These are phyloP conservation scores for Campoletis sonorensis DNA, from an alignment of 1,140 invertebrate species.

Conservation along the genomic window DNA sequence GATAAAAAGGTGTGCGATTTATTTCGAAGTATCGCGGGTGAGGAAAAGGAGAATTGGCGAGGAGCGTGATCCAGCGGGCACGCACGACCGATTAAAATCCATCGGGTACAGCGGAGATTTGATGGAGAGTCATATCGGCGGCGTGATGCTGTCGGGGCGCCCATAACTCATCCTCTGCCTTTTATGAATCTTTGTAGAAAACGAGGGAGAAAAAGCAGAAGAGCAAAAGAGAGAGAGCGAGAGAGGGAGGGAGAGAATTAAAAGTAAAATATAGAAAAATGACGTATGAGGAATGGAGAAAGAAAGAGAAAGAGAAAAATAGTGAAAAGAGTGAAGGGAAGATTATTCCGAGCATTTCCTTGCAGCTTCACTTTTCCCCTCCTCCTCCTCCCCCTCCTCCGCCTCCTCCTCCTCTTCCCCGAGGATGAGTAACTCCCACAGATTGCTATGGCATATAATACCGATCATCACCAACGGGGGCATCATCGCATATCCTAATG, in stretches of 20 bases:
- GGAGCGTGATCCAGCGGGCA: slow-evolving; percentile 49
- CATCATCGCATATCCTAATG: slow-evolving; percentile 60
- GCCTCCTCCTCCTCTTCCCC: too few species aligned
- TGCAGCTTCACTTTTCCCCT: slow-evolving; percentile 34
- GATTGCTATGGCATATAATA: slow-evolving; percentile 15
- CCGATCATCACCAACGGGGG: slow-evolving; percentile 48
- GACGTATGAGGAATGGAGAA: background rate
- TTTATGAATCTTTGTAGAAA: slow-evolving; percentile 43
- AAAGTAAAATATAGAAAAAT: slow-evolving; percentile 1
- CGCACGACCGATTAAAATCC: slow-evolving; percentile 70
- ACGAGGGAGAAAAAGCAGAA: slow-evolving; percentile 32
- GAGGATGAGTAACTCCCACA: slow-evolving; percentile 53
- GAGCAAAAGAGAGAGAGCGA: too few species aligned
- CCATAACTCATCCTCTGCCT: slow-evolving; percentile 44
- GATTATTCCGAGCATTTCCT: slow-evolving; percentile 49
- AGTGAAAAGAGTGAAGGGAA: slow-evolving; percentile 59
- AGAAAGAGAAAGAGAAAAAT: background rate
- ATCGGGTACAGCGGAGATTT: slow-evolving; percentile 36
- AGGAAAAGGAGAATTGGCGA: slow-evolving; percentile 14
- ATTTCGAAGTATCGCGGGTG: background rate
- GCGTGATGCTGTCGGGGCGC: slow-evolving; percentile 38
- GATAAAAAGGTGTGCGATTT: background rate
- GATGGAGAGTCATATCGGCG: slow-evolving; percentile 58
- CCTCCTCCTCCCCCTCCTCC: slow-evolving; percentile 40
- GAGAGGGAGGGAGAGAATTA: background rate